Evolutionary conservation across 2,888 invertebrate genomes (phyloP).

Genomic region (Cheilosia vulpina): DNA sequence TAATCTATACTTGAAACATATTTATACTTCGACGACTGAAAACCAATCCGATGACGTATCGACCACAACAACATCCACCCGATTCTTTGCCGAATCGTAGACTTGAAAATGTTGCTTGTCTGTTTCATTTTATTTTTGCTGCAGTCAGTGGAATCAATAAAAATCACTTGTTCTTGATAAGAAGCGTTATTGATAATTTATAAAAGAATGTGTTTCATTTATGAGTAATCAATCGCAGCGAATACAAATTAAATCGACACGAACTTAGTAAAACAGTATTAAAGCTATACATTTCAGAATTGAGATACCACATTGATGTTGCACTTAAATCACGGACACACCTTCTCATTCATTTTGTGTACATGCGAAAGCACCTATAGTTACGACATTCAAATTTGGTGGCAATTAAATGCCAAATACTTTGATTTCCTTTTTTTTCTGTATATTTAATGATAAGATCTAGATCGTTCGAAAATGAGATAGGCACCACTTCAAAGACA

Average conservation of each 20-base stretch:
- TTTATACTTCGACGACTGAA: conserved; percentile 79
- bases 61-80: conserved; percentile 26
- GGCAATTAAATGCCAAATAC: not conserved
- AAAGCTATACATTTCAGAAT: no score
- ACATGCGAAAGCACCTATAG: no score
- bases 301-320: no score
- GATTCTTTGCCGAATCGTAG: conserved; percentile 47
- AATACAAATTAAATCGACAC: not conserved
- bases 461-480: conserved; percentile 21
- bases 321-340: no score
- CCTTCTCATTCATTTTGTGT: no score
- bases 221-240: not conserved
- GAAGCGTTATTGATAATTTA: conserved; percentile 7
- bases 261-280: not conserved
- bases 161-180: conserved; percentile 26
- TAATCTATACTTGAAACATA: conserved; percentile 82
- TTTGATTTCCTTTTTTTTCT: not conserved
- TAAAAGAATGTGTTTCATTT: not conserved
- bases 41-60: not conserved
- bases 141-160: not conserved
- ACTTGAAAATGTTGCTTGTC: not conserved
- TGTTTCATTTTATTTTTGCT: not conserved
- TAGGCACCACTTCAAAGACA: conserved; percentile 23
- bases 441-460: conserved; percentile 31
- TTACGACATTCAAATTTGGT: not conserved